Evolutionary conservation across 2,113 vertebrate genomes (phyloP), one percentile per base, ranked within the genome.

Genomic region (Hemiprocne comata): DNA sequence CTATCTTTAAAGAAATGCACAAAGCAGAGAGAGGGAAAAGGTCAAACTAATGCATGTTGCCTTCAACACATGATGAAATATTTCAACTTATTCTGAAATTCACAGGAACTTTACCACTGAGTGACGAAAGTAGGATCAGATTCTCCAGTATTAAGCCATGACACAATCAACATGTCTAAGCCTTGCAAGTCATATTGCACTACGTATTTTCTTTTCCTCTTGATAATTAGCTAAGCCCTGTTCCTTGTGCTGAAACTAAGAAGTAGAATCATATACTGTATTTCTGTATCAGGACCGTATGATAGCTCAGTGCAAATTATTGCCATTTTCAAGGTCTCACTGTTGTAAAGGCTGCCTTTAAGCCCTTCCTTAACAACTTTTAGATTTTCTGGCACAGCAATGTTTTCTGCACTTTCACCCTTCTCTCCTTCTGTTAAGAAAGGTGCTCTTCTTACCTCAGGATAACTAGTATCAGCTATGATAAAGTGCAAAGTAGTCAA

Each of bases 331-430:
- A 62, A 4, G 8, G 9, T 34, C 36, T 79, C 24, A 57, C 51
- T 77, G 6, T 53, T 78, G 26, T 28, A 50, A 6, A 69, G 42
- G 11, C 14, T 87, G 38, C 18, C 54, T 44, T 73, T 82, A 85
- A 87, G 24, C 6, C 36, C 29, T 69, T 61, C 42, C n/a, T 78
- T 89, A 64, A 78, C 4, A 60, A 60, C 42, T 75, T 81, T 64
- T 9, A 18, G 51, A 55, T 81, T 71, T 72, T 70, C 17, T 24
- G 53, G 24, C 29, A 58, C 16, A 70, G 13, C 4, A 26, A 33
- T 73, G 34, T 71, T 92, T 92, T 66, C 42, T 87, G 60, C 38
- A 90, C 93, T 94, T 90, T 72, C 74, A 91, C 34, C 66, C 10
- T 94, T 77, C 64, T 64, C 42, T 70, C 42, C 26, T 51, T 67